Conservation (phyloP, 2,888 invertebrate genomes). For the Lasius fuliginosus region DNA sequence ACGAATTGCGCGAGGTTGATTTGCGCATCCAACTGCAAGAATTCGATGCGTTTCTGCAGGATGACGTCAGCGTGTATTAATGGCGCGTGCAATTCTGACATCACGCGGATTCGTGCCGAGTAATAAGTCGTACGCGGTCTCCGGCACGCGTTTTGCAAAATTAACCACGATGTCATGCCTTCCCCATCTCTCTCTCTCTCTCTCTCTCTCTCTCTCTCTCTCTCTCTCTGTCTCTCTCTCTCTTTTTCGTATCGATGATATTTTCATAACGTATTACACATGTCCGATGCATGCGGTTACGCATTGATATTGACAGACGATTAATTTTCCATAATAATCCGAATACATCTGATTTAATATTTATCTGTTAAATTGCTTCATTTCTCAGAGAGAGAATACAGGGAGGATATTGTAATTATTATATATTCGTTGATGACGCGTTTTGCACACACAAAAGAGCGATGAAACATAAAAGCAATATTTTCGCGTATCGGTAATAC, state of each 20-base stretch:
- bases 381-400: background rate
- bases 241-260: background rate
- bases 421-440: background rate
- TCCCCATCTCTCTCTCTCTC: background rate
- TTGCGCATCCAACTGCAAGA: conserved; percentile 50
- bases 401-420: background rate
- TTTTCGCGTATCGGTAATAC: background rate
- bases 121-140: background rate
- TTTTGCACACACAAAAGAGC: background rate
- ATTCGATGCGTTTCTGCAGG: conserved; percentile 67
- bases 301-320: background rate
- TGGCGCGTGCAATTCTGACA: conserved; percentile 61
- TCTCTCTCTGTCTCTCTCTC: background rate
- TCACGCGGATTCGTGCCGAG: background rate
- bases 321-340: background rate
- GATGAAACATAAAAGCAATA: background rate
- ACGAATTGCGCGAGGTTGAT: background rate
- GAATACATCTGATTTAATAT: background rate
- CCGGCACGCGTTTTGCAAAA: conserved; percentile 5
- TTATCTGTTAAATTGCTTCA: background rate
- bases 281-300: background rate
- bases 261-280: background rate
- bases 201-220: background rate
- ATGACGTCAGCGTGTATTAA: conserved; percentile 75
- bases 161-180: background rate